A percentile compares a stretch with the other conserved stretches of the same genome.
phyloP scores from a whole-genome alignment of 1,140 invertebrate genomes.

The Acyrthosiphon pisum region DNA sequence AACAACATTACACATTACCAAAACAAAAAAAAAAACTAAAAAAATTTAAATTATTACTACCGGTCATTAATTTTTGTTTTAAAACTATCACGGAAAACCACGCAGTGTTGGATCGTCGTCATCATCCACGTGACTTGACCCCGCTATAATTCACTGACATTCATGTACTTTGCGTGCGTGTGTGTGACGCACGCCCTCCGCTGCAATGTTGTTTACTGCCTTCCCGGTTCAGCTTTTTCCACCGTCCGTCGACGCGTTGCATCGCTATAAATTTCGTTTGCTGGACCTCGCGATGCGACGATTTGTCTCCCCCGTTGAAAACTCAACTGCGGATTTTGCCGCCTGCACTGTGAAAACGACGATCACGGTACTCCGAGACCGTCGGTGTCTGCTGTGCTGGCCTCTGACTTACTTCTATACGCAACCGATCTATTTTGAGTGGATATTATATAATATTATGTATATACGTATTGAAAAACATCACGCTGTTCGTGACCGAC shows the following conservation, averaged over 20 bases:
- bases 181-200: neutral
- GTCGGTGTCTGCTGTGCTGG: neutral
- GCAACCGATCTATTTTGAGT: neutral
- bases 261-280: neutral
- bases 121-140: neutral
- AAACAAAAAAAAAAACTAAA: neutral
- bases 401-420: neutral
- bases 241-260: neutral
- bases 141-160: neutral
- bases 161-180: neutral
- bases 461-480: neutral
- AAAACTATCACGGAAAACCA: neutral
- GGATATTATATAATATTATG: neutral
- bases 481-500: slow-evolving; percentile 32
- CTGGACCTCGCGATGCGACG: neutral
- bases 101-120: neutral
- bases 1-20: neutral
- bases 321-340: neutral
- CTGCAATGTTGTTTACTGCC: neutral
- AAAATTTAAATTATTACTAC: slow-evolving; percentile 13
- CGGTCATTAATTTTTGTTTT: slow-evolving; percentile 8
- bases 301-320: neutral
- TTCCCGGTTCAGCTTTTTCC: neutral
- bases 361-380: neutral
- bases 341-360: neutral